Percentiles rank a stretch among this genome's conserved stretches.
Conservation (phyloP, 2,797 vertebrate genomes). For the Phrynocephalus vlangalii region DNA sequence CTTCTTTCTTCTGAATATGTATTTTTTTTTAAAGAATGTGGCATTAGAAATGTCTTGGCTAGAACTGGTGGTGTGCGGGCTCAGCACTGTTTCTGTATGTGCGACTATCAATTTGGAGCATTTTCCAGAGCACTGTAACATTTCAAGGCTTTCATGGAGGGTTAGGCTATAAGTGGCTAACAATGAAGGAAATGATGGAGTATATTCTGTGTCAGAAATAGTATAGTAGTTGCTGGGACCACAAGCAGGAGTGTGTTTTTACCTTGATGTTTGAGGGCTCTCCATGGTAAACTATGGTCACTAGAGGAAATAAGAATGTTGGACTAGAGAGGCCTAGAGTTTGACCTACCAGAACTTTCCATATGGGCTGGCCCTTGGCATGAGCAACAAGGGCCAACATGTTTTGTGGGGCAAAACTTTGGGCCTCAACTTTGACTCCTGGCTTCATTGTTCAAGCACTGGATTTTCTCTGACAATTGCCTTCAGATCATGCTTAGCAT, state of each 20-base stretch:
- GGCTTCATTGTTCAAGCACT: not conserved
- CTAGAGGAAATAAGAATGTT: not conserved
- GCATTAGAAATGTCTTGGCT: not conserved
- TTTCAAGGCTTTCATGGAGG: not conserved
- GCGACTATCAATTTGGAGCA: not conserved
- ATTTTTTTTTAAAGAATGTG: not conserved
- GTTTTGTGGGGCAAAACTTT: not conserved
- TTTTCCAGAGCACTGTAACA: not conserved
- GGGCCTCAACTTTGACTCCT: not conserved
- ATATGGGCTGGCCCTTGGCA: not conserved
- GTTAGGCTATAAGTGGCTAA: not conserved
- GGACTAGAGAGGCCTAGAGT: not conserved
- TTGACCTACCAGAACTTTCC: not conserved
- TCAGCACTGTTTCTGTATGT: not conserved
- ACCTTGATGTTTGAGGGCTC: not conserved
- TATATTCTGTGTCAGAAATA: not conserved
- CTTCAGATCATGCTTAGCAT: not conserved
- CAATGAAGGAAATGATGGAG: not conserved
- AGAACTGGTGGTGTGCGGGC: not conserved
- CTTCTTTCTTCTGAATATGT: not conserved
- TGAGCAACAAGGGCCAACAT: not conserved
- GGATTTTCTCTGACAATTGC: not conserved
- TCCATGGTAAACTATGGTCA: not conserved
- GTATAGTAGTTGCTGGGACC: not conserved
- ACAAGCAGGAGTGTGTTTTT: not conserved